A percentile compares a stretch with the other conserved stretches of the same genome.
These are phyloP conservation scores for Callipepla californica DNA, from an alignment of 2,113 vertebrate genomes.

Conservation along the genomic window DNA sequence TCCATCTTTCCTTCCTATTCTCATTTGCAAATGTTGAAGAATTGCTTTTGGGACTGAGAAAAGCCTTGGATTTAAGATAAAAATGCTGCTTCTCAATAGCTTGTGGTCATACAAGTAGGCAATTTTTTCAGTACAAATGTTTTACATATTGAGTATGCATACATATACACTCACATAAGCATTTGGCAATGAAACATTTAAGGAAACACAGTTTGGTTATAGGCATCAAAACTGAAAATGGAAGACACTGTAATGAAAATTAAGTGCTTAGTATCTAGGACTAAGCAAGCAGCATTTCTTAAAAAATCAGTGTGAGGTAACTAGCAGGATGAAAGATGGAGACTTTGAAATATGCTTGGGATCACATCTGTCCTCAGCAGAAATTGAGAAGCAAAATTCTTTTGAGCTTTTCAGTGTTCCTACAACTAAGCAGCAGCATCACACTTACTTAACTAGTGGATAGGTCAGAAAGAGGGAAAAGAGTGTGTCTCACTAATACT, in stretches of 20 bases:
- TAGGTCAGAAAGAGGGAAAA: not conserved
- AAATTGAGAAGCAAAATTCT: not conserved
- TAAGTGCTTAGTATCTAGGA: not conserved
- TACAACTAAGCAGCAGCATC: not conserved
- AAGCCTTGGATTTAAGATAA: not conserved
- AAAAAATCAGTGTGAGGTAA: not conserved
- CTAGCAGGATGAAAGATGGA: not conserved
- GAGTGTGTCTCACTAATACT: not conserved
- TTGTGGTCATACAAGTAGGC: not conserved
- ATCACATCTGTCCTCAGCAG: not conserved
- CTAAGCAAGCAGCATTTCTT: not conserved
- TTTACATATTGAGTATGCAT: not conserved
- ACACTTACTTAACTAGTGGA: not conserved
- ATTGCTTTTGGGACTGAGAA: not conserved
- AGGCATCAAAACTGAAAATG: not conserved
- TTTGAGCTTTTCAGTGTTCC: not conserved
- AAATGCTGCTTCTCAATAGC: not conserved
- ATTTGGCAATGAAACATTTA: not conserved
- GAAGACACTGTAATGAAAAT: not conserved
- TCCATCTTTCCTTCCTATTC: not conserved
- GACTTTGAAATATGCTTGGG: not conserved
- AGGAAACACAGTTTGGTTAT: not conserved
- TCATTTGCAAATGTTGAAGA: not conserved
- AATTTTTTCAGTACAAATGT: fast-evolving
- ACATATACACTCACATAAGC: not conserved